Conservation (phyloP, 2,888 invertebrate species). For the Melinopterus prodromus region DNA sequence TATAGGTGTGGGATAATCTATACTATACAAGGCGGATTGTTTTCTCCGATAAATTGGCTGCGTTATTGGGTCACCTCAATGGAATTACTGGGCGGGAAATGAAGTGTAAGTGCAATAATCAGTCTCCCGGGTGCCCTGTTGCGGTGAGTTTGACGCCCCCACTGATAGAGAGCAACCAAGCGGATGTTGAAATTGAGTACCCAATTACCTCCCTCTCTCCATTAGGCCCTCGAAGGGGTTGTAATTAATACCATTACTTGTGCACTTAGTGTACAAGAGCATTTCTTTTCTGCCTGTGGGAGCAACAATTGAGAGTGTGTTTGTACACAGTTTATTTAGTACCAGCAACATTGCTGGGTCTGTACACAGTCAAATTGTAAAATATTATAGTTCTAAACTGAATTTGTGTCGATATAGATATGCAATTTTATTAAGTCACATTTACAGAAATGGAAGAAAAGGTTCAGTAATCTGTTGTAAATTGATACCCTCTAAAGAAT, state of each 20-base stretch:
- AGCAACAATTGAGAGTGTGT: background rate
- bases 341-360: too few species aligned
- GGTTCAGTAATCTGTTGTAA: too few species aligned
- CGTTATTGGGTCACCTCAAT: slow-evolving; percentile 6
- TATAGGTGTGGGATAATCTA: background rate
- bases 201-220: slow-evolving; percentile 24
- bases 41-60: background rate
- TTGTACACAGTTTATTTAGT: too few species aligned
- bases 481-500: too few species aligned
- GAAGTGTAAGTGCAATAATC: slow-evolving; percentile 16
- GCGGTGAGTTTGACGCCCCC: slow-evolving; percentile 9
- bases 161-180: slow-evolving; percentile 23
- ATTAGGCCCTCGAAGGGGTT: slow-evolving; percentile 27
- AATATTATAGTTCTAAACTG: too few species aligned
- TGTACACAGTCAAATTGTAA: too few species aligned
- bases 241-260: slow-evolving; percentile 29
- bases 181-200: slow-evolving; percentile 30
- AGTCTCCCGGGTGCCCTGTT: background rate
- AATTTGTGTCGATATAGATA: too few species aligned
- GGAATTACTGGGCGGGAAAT: slow-evolving; percentile 16
- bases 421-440: too few species aligned
- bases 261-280: slow-evolving; percentile 7
- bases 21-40: background rate
- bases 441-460: too few species aligned
- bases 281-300: background rate